These are phyloP conservation scores for Drosophila putrida DNA, from an alignment of 2,888 invertebrate genomes.

Conservation along the genomic window DNA sequence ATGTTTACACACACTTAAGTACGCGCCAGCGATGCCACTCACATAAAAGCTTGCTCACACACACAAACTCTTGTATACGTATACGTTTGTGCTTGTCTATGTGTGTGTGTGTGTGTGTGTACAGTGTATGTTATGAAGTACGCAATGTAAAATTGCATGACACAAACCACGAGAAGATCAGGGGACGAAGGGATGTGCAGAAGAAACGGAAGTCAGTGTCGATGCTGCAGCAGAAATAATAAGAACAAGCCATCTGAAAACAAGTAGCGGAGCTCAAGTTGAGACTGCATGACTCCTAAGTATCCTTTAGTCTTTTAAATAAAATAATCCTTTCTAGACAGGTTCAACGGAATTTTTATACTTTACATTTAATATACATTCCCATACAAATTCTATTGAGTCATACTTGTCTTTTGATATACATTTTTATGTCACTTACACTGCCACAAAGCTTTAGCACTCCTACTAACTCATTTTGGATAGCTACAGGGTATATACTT, in stretches of 20 bases:
- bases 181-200: not conserved
- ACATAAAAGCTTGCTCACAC: constrained; percentile 38
- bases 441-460: not conserved
- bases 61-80: constrained; percentile 24
- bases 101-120: not conserved
- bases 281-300: not conserved
- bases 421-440: no score
- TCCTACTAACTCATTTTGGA: not conserved
- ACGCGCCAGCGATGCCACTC: constrained; percentile 36
- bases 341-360: no score
- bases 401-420: not conserved
- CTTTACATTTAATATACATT: no score
- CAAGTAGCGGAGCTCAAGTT: not conserved
- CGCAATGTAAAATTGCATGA: constrained; percentile 57
- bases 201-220: constrained; percentile 18
- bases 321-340: not conserved
- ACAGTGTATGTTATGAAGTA: constrained; percentile 40
- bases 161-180: constrained; percentile 6
- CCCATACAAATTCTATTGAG: not conserved
- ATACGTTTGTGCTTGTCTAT: not conserved
- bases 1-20: constrained; percentile 73
- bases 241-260: constrained; percentile 11
- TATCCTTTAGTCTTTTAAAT: not conserved
- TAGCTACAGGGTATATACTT: constrained; percentile 4
- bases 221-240: constrained; percentile 21